Percentiles rank a stretch among this genome's conserved stretches.
These are phyloP conservation scores for Onychorhynchus coronatus DNA, from an alignment of 2,113 vertebrate genomes.

Conservation along the genomic window DNA sequence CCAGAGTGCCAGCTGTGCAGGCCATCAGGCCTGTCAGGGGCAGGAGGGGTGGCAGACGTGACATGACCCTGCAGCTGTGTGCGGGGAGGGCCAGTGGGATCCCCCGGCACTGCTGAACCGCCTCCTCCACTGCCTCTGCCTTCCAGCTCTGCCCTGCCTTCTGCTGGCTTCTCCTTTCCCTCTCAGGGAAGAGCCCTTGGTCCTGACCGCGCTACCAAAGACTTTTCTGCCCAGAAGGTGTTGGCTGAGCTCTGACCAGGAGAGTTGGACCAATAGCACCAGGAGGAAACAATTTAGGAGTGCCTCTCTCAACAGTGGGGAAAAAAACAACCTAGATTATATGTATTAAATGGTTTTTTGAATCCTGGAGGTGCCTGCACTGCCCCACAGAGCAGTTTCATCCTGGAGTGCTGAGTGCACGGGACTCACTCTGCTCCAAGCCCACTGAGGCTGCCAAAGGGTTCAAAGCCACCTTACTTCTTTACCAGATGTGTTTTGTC, in stretches of 20 bases:
- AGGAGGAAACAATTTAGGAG: neutral
- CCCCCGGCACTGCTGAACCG: accelerated
- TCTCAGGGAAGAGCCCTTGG: neutral
- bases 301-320: neutral
- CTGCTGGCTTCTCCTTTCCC: neutral
- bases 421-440: neutral
- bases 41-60: neutral
- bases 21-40: accelerated
- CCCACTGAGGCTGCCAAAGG: neutral
- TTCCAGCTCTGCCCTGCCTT: neutral
- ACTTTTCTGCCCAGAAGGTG: neutral
- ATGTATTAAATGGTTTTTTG: neutral
- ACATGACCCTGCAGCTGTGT: neutral
- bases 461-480: neutral
- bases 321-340: neutral
- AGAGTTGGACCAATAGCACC: neutral
- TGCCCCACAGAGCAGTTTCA: neutral
- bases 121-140: neutral
- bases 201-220: neutral
- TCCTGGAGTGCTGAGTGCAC: neutral
- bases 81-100: neutral
- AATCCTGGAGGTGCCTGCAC: neutral
- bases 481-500: neutral
- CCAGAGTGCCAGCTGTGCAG: neutral
- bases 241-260: neutral